A percentile compares a stretch with the other conserved stretches of the same genome.
phyloP scores from a whole-genome alignment of 1,140 invertebrate genomes.

The Drosophila asahinai region DNA sequence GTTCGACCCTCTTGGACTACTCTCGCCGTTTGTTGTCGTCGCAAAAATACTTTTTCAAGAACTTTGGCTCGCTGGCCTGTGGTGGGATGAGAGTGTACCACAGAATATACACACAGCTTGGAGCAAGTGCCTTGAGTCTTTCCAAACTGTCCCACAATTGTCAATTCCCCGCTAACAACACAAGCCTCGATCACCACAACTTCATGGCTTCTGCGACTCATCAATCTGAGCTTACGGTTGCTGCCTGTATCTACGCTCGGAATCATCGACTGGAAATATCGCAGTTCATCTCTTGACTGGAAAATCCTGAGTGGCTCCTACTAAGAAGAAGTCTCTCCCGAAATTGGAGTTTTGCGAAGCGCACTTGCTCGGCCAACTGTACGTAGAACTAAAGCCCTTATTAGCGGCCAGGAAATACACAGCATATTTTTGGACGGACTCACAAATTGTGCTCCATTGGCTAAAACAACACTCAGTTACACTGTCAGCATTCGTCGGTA shows the following conservation, averaged over 20 bases:
- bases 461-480: no score
- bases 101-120: background rate
- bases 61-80: background rate
- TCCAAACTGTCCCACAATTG: background rate
- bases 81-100: no score
- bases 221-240: background rate
- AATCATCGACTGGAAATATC: background rate
- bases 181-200: background rate
- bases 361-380: no score
- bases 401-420: no score
- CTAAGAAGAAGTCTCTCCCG: no score
- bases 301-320: background rate
- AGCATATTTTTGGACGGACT: no score
- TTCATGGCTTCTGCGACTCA: background rate
- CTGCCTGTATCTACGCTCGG: background rate
- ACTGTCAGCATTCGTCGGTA: no score
- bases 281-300: background rate
- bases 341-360: no score
- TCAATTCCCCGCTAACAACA: background rate
- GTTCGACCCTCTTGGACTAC: background rate
- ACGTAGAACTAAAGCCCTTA: no score
- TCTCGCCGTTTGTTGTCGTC: background rate
- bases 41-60: background rate
- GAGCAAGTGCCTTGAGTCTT: background rate
- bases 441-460: no score